Evolutionary conservation across 2,797 vertebrate genomes (phyloP).

Genomic region (Arnoldichthys spilopterus): DNA sequence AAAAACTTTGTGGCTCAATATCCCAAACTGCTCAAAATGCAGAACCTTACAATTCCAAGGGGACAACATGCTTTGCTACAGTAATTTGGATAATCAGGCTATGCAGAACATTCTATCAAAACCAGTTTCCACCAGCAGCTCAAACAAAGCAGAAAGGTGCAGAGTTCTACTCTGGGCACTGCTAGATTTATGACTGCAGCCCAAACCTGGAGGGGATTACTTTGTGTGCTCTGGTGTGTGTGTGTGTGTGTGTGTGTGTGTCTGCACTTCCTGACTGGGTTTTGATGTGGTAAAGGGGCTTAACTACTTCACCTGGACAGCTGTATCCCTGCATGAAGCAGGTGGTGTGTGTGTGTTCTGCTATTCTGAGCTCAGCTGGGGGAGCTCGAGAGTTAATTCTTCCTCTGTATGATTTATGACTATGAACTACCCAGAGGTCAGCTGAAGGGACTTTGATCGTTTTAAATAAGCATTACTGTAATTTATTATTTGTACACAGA

Average conservation of each 20-base stretch:
- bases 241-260: constrained; percentile 41
- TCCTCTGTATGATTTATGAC: not conserved
- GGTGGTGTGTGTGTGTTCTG: constrained; percentile 32
- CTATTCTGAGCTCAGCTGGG: constrained; percentile 10
- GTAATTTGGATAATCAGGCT: too few species aligned
- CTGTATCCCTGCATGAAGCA: constrained; percentile 36
- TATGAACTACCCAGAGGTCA: not conserved
- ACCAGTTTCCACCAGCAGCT: not conserved
- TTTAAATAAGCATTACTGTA: not conserved
- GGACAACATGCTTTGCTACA: too few species aligned
- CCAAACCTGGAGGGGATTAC: constrained; percentile 39
- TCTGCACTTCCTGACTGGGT: constrained; percentile 67
- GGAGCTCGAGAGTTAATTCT: not conserved
- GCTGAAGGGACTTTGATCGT: not conserved
- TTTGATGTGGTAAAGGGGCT: constrained; percentile 73
- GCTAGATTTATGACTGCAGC: constrained; percentile 36
- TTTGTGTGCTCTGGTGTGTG: constrained; percentile 30
- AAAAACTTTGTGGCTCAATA: too few species aligned
- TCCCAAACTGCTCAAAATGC: too few species aligned
- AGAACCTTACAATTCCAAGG: too few species aligned
- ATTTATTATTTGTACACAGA: too few species aligned
- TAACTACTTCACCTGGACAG: constrained; percentile 61
- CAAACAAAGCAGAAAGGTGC: constrained; percentile 3
- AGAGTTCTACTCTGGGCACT: not conserved
- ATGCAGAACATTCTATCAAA: not conserved